Evolutionary conservation across 1,140 invertebrate species (phyloP).

Genomic region (Anastatus disparis): DNA sequence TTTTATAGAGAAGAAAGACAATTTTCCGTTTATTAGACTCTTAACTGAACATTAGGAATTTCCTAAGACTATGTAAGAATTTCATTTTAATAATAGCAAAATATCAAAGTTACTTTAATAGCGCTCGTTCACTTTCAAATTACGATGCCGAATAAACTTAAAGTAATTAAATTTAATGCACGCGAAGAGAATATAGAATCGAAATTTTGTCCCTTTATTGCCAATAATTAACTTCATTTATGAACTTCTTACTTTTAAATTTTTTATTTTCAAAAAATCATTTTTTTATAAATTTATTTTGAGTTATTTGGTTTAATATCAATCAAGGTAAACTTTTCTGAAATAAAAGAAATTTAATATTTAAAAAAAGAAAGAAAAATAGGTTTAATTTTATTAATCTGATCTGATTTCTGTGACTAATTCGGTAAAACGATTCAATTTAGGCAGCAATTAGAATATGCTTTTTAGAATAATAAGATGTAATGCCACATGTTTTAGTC

Average conservation of each 20-base stretch:
- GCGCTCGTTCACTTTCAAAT: conserved; percentile 38
- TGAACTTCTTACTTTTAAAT: conserved; percentile 26
- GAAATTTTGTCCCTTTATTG: conserved; percentile 36
- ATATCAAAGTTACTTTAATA: conserved; percentile 40
- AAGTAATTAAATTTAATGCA: conserved; percentile 41
- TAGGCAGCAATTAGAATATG: too few relatives aligned
- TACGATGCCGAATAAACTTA: conserved; percentile 39
- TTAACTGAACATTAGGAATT: conserved; percentile 27
- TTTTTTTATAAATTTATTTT: neutral
- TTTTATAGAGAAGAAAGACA: conserved; percentile 7
- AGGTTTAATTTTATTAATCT: too few relatives aligned
- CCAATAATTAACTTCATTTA: conserved; percentile 37
- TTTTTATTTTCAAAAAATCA: neutral
- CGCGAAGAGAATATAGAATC: conserved; percentile 33
- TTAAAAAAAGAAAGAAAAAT: too few relatives aligned
- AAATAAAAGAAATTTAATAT: neutral
- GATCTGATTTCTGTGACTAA: too few relatives aligned
- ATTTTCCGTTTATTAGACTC: conserved; percentile 27
- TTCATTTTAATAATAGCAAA: conserved; percentile 37
- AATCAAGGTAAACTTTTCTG: too few relatives aligned
- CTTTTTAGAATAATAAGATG: too few relatives aligned
- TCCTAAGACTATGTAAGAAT: conserved; percentile 27
- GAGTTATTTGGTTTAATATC: too few relatives aligned
- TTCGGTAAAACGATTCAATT: too few relatives aligned
- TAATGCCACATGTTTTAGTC: too few relatives aligned